phyloP scores from a whole-genome alignment of 1,140 invertebrate species.

The Lepeophtheirus salmonis region DNA sequence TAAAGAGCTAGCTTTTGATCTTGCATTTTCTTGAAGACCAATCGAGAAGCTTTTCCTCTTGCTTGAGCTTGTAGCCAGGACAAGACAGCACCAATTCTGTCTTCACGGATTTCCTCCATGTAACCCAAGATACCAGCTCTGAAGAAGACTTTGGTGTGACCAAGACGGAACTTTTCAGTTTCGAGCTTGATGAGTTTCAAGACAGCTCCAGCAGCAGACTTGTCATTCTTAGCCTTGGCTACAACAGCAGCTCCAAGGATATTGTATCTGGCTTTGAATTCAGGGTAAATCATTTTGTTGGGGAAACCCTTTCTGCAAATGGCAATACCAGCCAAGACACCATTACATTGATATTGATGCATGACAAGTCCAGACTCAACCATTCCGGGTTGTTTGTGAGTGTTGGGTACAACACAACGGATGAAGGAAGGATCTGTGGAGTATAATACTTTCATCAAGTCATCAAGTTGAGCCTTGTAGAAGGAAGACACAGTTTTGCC shows the following conservation, averaged over 20 bases:
- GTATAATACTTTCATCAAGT: constrained; percentile 36
- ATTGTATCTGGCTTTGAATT: constrained; percentile 90
- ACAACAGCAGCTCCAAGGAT: constrained; percentile 68
- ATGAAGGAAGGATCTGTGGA: constrained; percentile 44
- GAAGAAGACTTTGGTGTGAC: constrained; percentile 67
- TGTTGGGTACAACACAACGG: constrained; percentile 57
- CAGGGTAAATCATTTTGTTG: constrained; percentile 98
- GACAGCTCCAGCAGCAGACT: constrained; percentile 32
- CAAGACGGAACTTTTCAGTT: constrained; percentile 35
- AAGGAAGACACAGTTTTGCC: constrained; percentile 85
- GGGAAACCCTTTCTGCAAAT: constrained; percentile 99
- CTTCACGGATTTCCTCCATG: constrained; percentile 99
- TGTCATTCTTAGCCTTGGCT: constrained; percentile 48
- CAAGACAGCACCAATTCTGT: constrained; percentile 91
- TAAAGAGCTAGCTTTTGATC: constrained; percentile 68
- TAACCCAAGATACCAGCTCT: constrained; percentile 98
- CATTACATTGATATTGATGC: constrained; percentile 99
- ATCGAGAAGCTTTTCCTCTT: constrained; percentile 57
- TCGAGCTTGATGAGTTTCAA: constrained; percentile 34
- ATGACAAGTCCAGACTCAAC: constrained; percentile 98
- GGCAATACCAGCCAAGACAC: constrained; percentile 99
- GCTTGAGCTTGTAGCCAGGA: constrained; percentile 95
- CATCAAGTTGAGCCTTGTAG: constrained; percentile 50
- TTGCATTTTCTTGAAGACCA: constrained; percentile 90
- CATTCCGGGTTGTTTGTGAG: constrained; percentile 82